Conservation (phyloP, 2,797 vertebrate genomes). For the Somateria mollissima region DNA sequence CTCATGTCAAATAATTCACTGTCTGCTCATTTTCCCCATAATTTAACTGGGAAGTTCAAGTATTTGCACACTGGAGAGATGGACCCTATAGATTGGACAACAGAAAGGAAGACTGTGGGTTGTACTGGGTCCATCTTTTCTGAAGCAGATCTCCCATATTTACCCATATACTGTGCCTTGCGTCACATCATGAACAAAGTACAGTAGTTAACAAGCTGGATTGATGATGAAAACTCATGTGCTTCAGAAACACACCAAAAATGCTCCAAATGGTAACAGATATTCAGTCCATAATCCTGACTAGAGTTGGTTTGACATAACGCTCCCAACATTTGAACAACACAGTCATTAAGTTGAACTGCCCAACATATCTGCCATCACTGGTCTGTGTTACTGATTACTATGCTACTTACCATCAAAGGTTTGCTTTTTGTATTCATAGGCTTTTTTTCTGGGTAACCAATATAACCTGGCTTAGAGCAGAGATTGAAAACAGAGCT, state of each 20-base stretch:
- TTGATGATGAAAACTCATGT: background rate
- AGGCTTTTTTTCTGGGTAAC: background rate
- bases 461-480: background rate
- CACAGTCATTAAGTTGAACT: background rate
- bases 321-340: background rate
- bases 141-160: background rate
- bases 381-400: background rate
- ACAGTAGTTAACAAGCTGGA: background rate
- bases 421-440: background rate
- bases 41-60: background rate
- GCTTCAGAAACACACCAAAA: background rate
- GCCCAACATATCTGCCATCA: background rate
- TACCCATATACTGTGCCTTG: accelerated
- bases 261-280: background rate
- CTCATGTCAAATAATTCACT: background rate
- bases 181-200: background rate
- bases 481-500: background rate
- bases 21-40: background rate
- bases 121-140: background rate
- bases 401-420: background rate
- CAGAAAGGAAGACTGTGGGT: background rate
- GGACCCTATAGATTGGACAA: background rate
- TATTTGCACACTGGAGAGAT: background rate
- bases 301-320: background rate
- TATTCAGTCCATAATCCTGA: background rate